Base-by-base conservation (phyloP, 2,797 vertebrate genomes). In the Gymnodraco acuticeps region DNA sequence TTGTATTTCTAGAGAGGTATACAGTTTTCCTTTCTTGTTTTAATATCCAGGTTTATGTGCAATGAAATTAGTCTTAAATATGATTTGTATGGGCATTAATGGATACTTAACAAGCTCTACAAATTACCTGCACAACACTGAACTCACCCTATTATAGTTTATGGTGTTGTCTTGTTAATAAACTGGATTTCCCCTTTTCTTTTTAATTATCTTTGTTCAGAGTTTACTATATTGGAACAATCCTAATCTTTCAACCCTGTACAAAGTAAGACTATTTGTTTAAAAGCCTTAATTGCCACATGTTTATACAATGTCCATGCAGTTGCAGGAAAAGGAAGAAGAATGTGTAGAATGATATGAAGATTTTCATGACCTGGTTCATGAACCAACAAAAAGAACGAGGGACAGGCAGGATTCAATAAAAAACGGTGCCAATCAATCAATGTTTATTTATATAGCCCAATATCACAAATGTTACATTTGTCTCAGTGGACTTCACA, bases 21-120 rank as follows among this genome's bases (percentile, higher is more conserved):
- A 31, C n/a, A 45, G n/a, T 69, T 56, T 43, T 27, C 33, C 23
- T 19, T n/a, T 55, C 23, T 42, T 20, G 42, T 64, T 33, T 75
- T 59, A 68, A 27, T 81, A 58, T 59, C 17, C 27, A 56, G 11
- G 16, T 48, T 70, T 45, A 64, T 14, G 65, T 69, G 41, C 3
- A 58, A 45, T 62, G n/a, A 53, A 68, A 81, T 48, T 53, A 16
- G 23, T 77, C 38, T 73, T 64, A 47, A 67, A 62, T 64, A 42
- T 72, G 5, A 65, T 45, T 74, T 42, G 12, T 64, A 47, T n/a
- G 45, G 8, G 41, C 33, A 59, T 74, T 68, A 27, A 64, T 63
- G 62, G 2, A 5, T 15, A 23, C 43, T 58, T 58, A 65, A 70
- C 12, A 53, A 41, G 55, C 23, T 31, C 64, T 63, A 41, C 31